Percentiles rank a stretch among this genome's conserved stretches.
phyloP scores from a whole-genome alignment of 2,888 invertebrate genomes.

The Crossocerus cetratus region DNA sequence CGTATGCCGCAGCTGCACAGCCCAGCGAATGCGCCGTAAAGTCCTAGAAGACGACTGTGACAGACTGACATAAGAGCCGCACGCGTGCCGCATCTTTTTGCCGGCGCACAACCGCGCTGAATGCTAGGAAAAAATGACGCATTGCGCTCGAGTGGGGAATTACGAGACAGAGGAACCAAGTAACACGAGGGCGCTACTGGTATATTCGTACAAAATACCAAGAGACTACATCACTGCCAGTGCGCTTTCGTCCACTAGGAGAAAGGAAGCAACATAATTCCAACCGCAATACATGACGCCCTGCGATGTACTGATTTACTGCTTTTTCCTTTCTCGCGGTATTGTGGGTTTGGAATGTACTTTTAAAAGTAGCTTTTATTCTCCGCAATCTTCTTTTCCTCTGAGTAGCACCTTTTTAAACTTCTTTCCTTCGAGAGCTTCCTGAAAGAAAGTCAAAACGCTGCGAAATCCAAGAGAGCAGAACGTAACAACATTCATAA shows the following conservation, averaged over 20 bases:
- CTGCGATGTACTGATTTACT: conserved; percentile 41
- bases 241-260: conserved; percentile 16
- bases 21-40: too few species aligned
- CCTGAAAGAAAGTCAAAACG: too few species aligned
- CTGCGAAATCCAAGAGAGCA: too few species aligned
- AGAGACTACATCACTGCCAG: conserved; percentile 6
- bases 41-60: too few species aligned
- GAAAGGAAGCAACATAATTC: conserved; percentile 20
- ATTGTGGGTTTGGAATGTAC: conserved; percentile 24
- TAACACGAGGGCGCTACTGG: conserved; percentile 16
- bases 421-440: too few species aligned
- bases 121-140: not conserved
- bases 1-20: too few species aligned
- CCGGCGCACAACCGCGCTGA: not conserved
- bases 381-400: not conserved
- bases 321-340: conserved; percentile 18
- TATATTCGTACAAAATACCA: conserved; percentile 1
- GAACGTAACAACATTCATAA: too few species aligned
- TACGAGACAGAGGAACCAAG: conserved; percentile 12
- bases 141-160: conserved; percentile 10
- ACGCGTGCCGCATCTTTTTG: too few species aligned
- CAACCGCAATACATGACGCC: conserved; percentile 5
- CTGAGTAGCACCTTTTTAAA: too few species aligned
- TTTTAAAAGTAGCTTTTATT: conserved; percentile 22
- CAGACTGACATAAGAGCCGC: too few species aligned